Conservation (phyloP, 2,797 vertebrate genomes). For the Oreochromis mossambicus region DNA sequence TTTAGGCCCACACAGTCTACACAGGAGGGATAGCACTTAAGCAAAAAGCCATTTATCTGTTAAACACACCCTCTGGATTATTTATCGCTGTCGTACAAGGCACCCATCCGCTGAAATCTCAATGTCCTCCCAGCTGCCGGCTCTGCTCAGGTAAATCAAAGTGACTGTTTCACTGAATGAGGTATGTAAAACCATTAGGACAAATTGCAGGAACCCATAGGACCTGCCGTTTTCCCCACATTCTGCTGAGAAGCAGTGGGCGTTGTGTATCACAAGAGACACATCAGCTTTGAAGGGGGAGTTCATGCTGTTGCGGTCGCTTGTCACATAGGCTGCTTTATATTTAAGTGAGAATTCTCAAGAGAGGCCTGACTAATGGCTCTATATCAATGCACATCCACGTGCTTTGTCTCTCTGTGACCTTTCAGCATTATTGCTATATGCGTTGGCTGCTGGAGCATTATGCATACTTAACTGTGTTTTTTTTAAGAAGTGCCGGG, state of each 20-base stretch:
- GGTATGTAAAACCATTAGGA: constrained; percentile 68
- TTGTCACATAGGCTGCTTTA: constrained; percentile 39
- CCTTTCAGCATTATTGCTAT: constrained; percentile 44
- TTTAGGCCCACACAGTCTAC: constrained; percentile 22
- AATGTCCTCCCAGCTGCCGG: constrained; percentile 53
- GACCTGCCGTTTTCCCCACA: constrained; percentile 28
- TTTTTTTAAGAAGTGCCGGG: constrained; percentile 7
- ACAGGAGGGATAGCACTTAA: constrained; percentile 61
- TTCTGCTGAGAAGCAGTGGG: constrained; percentile 29
- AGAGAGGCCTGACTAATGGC: constrained; percentile 51
- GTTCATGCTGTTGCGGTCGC: constrained; percentile 30
- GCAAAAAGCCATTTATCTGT: constrained; percentile 75
- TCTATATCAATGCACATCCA: constrained; percentile 41
- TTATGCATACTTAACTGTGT: constrained; percentile 35
- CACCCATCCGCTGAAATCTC: constrained; percentile 57
- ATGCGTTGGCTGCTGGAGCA: background rate
- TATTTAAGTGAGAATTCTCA: constrained; percentile 38
- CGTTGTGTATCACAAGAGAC: constrained; percentile 31
- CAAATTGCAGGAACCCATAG: constrained; percentile 53
- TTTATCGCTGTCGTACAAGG: constrained; percentile 64
- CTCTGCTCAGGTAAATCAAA: constrained; percentile 77
- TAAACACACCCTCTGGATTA: constrained; percentile 72
- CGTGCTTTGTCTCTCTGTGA: constrained; percentile 25
- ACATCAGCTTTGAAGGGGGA: constrained; percentile 18
- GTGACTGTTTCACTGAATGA: constrained; percentile 68